Percentiles rank a stretch among this genome's conserved stretches.
phyloP scores from a whole-genome alignment of 2,797 vertebrate species.

The Rhinichthys osculus region DNA sequence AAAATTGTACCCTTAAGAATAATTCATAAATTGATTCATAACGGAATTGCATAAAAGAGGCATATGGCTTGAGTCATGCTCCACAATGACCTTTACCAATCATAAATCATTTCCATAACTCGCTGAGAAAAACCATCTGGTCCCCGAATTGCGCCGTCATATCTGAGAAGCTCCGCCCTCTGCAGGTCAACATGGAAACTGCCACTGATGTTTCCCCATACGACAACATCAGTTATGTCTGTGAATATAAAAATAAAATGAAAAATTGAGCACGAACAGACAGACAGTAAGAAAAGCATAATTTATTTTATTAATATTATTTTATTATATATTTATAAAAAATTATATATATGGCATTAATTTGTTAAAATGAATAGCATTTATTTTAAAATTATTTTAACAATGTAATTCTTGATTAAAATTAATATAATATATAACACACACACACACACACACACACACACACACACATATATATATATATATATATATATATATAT shows the following conservation, averaged over 20 bases:
- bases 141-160: slow-evolving; percentile 82
- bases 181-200: slow-evolving; percentile 86
- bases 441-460: too few species aligned
- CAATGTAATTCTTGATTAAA: too few species aligned
- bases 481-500: neutral
- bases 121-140: slow-evolving; percentile 79
- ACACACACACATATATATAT: neutral
- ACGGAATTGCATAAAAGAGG: neutral
- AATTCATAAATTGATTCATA: neutral
- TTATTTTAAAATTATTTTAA: too few species aligned
- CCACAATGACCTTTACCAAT: slow-evolving; percentile 76
- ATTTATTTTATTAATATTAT: neutral
- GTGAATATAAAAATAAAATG: neutral
- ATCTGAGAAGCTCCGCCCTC: slow-evolving; percentile 82
- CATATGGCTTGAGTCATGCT: neutral
- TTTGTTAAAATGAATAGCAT: too few species aligned
- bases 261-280: neutral
- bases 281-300: neutral
- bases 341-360: neutral
- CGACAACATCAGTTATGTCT: slow-evolving; percentile 86
- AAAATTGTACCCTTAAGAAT: neutral
- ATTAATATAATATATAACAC: too few species aligned
- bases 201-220: slow-evolving; percentile 93
- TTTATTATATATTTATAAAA: neutral
- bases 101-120: slow-evolving; percentile 78